phyloP scores from a whole-genome alignment of 2,797 vertebrate genomes.

The Coranthus polyacanthus region DNA sequence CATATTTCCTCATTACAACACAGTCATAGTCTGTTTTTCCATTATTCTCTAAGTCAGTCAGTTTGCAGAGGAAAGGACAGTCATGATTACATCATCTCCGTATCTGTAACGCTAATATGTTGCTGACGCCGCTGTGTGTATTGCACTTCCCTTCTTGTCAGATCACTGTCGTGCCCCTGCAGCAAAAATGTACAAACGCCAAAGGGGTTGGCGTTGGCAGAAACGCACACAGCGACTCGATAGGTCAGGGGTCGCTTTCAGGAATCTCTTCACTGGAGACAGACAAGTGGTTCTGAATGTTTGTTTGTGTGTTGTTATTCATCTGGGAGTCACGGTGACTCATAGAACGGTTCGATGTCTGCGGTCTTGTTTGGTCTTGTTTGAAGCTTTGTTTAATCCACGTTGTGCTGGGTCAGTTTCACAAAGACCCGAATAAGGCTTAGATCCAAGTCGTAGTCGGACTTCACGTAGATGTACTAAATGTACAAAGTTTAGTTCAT shows the following conservation, averaged over 20 bases:
- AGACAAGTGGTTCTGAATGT: neutral
- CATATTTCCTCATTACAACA: neutral
- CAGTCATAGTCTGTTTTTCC: neutral
- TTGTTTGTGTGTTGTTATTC: neutral
- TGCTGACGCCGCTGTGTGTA: conserved; percentile 25
- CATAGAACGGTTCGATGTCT: neutral
- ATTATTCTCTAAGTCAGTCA: conserved; percentile 5
- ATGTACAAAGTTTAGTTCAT: no score
- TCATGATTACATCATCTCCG: conserved; percentile 16
- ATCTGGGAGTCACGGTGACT: neutral
- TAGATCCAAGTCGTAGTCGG: no score
- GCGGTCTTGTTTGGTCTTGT: neutral
- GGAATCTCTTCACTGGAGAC: neutral
- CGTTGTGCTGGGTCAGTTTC: no score
- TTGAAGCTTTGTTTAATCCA: no score
- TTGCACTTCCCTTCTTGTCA: conserved; percentile 23
- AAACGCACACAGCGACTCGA: neutral
- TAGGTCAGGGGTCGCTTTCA: conserved; percentile 13
- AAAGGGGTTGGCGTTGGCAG: neutral
- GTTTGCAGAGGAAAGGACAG: neutral
- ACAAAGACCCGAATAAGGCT: no score
- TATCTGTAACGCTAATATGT: neutral
- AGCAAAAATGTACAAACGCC: neutral
- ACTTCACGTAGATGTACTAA: no score
- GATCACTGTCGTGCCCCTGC: no score